Conservation (phyloP, 2,113 vertebrate genomes). For the Platysteira castanea region DNA sequence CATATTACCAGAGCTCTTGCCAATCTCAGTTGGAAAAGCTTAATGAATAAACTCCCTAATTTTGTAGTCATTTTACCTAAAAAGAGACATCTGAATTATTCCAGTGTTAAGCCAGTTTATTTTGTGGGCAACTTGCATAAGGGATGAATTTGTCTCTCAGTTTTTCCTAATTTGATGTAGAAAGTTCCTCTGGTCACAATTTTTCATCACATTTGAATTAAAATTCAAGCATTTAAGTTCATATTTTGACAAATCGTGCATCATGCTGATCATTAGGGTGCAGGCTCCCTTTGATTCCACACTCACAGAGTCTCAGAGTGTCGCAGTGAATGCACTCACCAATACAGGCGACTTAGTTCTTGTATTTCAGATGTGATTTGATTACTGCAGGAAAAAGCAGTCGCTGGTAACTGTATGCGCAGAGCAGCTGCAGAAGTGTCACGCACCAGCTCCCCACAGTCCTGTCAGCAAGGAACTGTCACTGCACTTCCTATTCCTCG, state of each 20-base stretch:
- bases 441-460: background rate
- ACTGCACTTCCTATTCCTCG: background rate
- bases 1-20: background rate
- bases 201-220: background rate
- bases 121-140: background rate
- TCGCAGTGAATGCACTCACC: background rate
- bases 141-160: background rate
- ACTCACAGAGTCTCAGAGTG: background rate
- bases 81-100: background rate
- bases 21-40: background rate
- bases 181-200: background rate
- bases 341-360: background rate
- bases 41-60: background rate
- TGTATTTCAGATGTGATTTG: background rate
- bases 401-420: background rate
- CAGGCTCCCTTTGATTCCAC: background rate
- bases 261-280: background rate
- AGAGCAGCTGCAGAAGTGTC: background rate
- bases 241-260: background rate
- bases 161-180: background rate
- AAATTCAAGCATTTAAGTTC: background rate
- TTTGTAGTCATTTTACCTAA: background rate
- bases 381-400: background rate
- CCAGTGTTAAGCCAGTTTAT: background rate
- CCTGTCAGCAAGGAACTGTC: background rate